Evolutionary conservation across 2,113 vertebrate species (phyloP), one percentile per base, ranked within the genome.

Genomic region (Ailuropoda melanoleuca): DNA sequence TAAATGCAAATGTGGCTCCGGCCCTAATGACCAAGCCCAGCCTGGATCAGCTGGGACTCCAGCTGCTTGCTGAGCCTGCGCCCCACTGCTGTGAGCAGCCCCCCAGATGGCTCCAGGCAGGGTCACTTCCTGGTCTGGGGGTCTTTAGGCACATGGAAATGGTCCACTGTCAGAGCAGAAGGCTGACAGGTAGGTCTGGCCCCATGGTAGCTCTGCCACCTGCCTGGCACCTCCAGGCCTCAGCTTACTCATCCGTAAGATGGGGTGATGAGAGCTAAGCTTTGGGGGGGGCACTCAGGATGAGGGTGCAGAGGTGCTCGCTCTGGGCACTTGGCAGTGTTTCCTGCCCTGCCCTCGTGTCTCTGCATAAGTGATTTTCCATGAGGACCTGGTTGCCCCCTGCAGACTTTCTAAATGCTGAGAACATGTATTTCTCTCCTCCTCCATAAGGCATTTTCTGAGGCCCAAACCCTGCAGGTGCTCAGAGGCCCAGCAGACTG

Each of bases 361-460:
- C 84, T 26, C n/a, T 26, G 31, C 7, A 1, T 10, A 7, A 46
- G 48, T 55, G 2, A 21, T 17, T 81, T 15, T 55, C 75, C 46
- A 6, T 9, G 12, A 55, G 72, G 39, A 34, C 15, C 62, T 8
- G 10, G 29, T 5, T 7, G 31, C 14, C 66, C 29, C 19, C 48
- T 26, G 10, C 19, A 11, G 64, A 48, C 53, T 11, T 31, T 23
- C 9, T 31, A 12, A 1, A n/a, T 12, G 9, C 21, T 6, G 6
- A 29, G 64, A 39, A 26, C 26, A 12, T 8, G 12, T 46, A 9
- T 4, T 21, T 34, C 31, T 74, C 53, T 53, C 17, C 39, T 53
- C 2, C 1, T n/a, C 26, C 8, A 0, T 3, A 18, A 82, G 55
- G 21, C 4, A 0, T 6, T 43, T 53, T 2, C 29, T 11, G 64